These are phyloP conservation scores for Eristalis intricaria DNA, from an alignment of 2,888 invertebrate genomes.

Conservation along the genomic window DNA sequence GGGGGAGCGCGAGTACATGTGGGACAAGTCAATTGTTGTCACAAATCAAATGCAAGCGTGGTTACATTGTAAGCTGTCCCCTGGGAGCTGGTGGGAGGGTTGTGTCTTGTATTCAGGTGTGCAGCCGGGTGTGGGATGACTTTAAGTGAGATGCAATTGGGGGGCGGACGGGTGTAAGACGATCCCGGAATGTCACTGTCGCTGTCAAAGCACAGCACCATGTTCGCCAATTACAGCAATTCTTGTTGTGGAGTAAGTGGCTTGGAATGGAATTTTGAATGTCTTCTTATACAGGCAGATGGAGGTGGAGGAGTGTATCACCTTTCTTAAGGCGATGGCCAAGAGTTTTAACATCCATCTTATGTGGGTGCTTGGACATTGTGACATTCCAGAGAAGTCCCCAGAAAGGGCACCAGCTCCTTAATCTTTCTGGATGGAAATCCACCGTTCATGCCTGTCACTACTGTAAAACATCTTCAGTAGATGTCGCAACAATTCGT, in stretches of 20 bases:
- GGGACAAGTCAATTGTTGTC: slow-evolving; percentile 4
- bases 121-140: not conserved
- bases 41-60: not conserved
- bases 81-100: not conserved
- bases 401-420: too few species aligned
- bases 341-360: too few species aligned
- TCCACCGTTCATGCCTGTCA: too few species aligned
- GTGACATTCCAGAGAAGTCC: too few species aligned
- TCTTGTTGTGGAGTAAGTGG: not conserved
- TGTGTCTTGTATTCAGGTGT: not conserved
- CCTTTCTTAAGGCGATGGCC: too few species aligned
- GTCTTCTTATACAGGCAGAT: too few species aligned
- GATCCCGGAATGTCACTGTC: not conserved
- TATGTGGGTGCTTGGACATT: too few species aligned
- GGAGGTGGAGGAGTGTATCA: too few species aligned
- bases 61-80: not conserved
- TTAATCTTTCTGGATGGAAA: too few species aligned
- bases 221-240: not conserved
- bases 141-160: not conserved
- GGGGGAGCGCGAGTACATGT: slow-evolving; percentile 3
- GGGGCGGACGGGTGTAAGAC: not conserved
- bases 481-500: too few species aligned
- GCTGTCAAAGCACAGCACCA: not conserved
- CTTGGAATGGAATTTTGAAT: too few species aligned
- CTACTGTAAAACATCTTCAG: too few species aligned